Evolutionary conservation across 2,113 vertebrate species (phyloP).

Genomic region (Camelus dromedarius): DNA sequence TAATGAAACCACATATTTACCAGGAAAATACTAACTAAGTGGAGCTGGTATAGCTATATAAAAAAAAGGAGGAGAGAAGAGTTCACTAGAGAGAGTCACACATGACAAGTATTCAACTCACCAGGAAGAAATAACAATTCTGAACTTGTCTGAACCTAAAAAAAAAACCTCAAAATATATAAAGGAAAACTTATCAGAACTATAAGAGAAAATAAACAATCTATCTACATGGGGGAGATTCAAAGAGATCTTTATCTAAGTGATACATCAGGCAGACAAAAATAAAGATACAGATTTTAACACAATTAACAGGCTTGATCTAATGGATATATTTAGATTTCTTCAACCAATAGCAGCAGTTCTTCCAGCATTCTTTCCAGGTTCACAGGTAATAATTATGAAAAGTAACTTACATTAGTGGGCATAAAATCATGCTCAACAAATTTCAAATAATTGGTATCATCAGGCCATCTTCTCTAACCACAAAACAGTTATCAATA

Average conservation of each 20-base stretch:
- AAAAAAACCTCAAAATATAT: background rate
- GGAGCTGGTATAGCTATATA: background rate
- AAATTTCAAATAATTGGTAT: conserved; percentile 21
- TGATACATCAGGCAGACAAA: background rate
- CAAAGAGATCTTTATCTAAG: background rate
- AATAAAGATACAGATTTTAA: conserved; percentile 14
- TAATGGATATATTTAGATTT: background rate
- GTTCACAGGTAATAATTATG: background rate
- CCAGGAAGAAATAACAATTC: background rate
- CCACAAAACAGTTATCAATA: background rate
- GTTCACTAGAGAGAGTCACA: background rate
- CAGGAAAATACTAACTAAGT: background rate
- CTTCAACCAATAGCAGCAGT: background rate
- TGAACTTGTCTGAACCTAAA: background rate
- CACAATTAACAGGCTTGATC: background rate
- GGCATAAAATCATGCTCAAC: background rate
- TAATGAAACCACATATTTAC: background rate
- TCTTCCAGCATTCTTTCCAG: background rate
- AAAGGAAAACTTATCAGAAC: background rate
- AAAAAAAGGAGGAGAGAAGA: background rate
- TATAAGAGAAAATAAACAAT: background rate
- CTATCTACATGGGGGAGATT: background rate
- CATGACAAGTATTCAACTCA: conserved; percentile 7
- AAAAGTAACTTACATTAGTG: background rate
- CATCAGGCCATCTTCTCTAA: background rate